Evolutionary conservation across 1,140 invertebrate species (phyloP).

Genomic region (Reticulitermes speratus): DNA sequence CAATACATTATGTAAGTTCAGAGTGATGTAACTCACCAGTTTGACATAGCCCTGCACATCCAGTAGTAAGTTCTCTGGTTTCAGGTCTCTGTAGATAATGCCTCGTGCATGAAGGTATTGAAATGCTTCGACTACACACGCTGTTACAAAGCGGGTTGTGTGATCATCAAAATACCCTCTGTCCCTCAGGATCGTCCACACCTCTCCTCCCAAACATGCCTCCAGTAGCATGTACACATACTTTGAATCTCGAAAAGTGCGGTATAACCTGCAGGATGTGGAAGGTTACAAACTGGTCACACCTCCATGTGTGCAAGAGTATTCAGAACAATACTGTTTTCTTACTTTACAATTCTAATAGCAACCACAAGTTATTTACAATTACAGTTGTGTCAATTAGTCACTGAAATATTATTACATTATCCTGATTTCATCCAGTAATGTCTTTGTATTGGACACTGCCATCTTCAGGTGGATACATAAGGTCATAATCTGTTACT

Average conservation of each 20-base stretch:
- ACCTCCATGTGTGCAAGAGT: too few relatives aligned
- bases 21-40: conserved; percentile 52
- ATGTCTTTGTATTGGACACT: too few relatives aligned
- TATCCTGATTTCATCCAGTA: too few relatives aligned
- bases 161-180: conserved; percentile 70
- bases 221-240: conserved; percentile 88
- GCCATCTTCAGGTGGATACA: too few relatives aligned
- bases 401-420: too few relatives aligned
- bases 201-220: conserved; percentile 81
- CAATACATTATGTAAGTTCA: too few relatives aligned
- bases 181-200: conserved; percentile 79
- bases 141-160: conserved; percentile 71
- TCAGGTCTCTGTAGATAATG: conserved; percentile 78
- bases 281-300: not conserved
- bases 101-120: conserved; percentile 72
- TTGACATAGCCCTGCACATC: conserved; percentile 73
- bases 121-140: conserved; percentile 74
- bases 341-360: too few relatives aligned
- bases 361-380: too few relatives aligned
- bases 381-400: too few relatives aligned
- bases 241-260: conserved; percentile 79
- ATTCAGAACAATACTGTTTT: too few relatives aligned
- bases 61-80: conserved; percentile 79
- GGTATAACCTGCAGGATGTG: conserved; percentile 62
- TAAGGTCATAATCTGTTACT: too few relatives aligned